Evolutionary conservation across 2,888 invertebrate species (phyloP).

Genomic region (Micoletzkya japonica): DNA sequence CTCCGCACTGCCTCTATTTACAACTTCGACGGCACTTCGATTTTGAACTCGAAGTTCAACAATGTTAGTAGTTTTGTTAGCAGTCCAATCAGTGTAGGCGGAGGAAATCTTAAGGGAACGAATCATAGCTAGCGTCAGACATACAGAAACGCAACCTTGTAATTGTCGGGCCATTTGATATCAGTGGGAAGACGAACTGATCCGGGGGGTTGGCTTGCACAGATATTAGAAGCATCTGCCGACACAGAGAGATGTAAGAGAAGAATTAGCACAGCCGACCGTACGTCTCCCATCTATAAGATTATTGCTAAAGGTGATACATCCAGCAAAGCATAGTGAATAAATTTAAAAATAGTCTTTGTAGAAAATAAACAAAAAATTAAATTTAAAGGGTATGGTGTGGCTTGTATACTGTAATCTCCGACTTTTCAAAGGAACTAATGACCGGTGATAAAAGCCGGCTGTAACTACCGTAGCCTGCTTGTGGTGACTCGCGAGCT

Average conservation of each 20-base stretch:
- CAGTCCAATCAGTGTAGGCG: conserved; percentile 14
- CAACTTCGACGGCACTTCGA: too few species aligned
- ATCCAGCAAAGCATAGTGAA: neutral
- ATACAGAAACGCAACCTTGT: neutral
- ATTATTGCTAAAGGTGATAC: neutral
- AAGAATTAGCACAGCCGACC: neutral
- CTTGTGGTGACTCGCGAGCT: too few species aligned
- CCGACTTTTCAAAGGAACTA: too few species aligned
- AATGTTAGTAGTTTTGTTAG: neutral
- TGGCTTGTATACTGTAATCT: too few species aligned
- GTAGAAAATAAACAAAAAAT: neutral
- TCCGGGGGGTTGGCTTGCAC: neutral
- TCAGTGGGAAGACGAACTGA: neutral
- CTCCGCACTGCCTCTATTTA: neutral
- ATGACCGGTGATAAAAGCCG: too few species aligned
- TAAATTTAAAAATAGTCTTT: neutral
- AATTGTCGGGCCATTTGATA: neutral
- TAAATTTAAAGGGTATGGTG: neutral
- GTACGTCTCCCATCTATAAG: neutral
- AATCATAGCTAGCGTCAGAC: neutral
- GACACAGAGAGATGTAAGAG: neutral
- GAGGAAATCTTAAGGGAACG: conserved; percentile 2
- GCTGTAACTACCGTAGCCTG: too few species aligned
- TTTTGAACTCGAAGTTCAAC: neutral
- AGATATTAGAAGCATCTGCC: neutral